Evolutionary conservation across 2,888 invertebrate species (phyloP).

Genomic region (Prenolepis imparis): DNA sequence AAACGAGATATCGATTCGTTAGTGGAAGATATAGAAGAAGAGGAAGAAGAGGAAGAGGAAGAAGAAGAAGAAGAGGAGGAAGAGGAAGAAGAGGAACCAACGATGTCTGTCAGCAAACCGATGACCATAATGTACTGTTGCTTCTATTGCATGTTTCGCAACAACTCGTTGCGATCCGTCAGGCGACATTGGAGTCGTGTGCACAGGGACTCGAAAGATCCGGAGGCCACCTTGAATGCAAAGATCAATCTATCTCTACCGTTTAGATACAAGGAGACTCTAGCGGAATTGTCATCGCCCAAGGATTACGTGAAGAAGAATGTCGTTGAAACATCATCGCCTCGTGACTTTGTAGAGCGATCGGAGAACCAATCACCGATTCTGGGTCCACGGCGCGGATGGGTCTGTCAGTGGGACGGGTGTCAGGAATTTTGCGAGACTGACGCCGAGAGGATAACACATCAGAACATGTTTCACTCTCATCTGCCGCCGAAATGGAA

Average conservation of each 20-base stretch:
- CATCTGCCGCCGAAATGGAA: slow-evolving; percentile 80
- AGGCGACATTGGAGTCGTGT: slow-evolving; percentile 79
- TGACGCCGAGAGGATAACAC: slow-evolving; percentile 81
- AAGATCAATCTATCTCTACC: slow-evolving; percentile 72
- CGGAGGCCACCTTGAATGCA: slow-evolving; percentile 19
- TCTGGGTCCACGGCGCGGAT: slow-evolving; percentile 66
- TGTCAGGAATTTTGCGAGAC: slow-evolving; percentile 82
- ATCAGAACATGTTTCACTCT: slow-evolving; percentile 85
- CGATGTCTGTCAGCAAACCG: not conserved
- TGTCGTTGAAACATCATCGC: not conserved
- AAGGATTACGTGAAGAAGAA: not conserved
- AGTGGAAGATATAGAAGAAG: slow-evolving; percentile 75
- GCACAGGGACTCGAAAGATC: slow-evolving; percentile 72
- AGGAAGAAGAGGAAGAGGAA: slow-evolving; percentile 64
- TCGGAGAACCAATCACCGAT: not conserved
- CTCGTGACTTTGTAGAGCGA: slow-evolving; percentile 4
- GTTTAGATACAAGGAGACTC: slow-evolving; percentile 75
- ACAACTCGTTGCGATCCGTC: slow-evolving; percentile 75
- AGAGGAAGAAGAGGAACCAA: not conserved
- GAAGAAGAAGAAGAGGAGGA: slow-evolving; percentile 55
- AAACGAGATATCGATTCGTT: slow-evolving; percentile 64
- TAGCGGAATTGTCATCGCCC: not conserved
- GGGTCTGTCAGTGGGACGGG: slow-evolving; percentile 80
- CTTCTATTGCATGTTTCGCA: slow-evolving; percentile 79
- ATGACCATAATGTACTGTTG: slow-evolving; percentile 75